phyloP scores from a whole-genome alignment of 2,113 vertebrate species.

The Scortum barcoo region DNA sequence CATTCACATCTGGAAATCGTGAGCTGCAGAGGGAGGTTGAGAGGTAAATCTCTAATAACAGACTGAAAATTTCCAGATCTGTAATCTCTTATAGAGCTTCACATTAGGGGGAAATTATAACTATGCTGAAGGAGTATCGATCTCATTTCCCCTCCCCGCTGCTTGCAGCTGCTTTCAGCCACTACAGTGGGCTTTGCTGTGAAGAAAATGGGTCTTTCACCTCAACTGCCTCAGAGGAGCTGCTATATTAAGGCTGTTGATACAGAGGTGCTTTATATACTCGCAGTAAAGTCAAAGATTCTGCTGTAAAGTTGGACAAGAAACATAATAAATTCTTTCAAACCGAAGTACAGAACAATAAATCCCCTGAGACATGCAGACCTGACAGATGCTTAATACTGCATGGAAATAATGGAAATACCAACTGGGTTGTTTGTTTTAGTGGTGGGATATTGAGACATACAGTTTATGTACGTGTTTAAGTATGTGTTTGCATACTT shows the following conservation, averaged over 20 bases:
- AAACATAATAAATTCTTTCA: neutral
- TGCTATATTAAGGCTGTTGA: slow-evolving; percentile 43
- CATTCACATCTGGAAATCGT: slow-evolving; percentile 37
- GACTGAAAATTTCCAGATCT: neutral
- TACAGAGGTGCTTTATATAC: slow-evolving; percentile 16
- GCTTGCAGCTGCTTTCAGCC: slow-evolving; percentile 34
- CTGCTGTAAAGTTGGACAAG: neutral
- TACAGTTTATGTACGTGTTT: too few species aligned
- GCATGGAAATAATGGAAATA: neutral
- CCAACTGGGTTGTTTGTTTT: neutral
- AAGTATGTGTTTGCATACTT: neutral
- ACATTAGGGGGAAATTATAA: slow-evolving; percentile 15
- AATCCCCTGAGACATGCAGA: neutral
- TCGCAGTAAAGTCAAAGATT: slow-evolving; percentile 15
- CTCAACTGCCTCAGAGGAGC: slow-evolving; percentile 30
- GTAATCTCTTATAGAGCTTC: slow-evolving; percentile 16
- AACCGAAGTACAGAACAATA: neutral
- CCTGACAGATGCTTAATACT: too few species aligned
- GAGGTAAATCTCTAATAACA: slow-evolving; percentile 4
- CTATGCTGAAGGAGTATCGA: slow-evolving; percentile 42
- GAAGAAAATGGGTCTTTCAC: slow-evolving; percentile 49
- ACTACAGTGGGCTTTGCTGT: slow-evolving; percentile 6
- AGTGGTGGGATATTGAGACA: neutral
- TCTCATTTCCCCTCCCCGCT: slow-evolving; percentile 3
- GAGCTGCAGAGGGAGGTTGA: slow-evolving; percentile 12